Conservation (phyloP, 1,140 invertebrate genomes). For the Andrena cerasifolii region DNA sequence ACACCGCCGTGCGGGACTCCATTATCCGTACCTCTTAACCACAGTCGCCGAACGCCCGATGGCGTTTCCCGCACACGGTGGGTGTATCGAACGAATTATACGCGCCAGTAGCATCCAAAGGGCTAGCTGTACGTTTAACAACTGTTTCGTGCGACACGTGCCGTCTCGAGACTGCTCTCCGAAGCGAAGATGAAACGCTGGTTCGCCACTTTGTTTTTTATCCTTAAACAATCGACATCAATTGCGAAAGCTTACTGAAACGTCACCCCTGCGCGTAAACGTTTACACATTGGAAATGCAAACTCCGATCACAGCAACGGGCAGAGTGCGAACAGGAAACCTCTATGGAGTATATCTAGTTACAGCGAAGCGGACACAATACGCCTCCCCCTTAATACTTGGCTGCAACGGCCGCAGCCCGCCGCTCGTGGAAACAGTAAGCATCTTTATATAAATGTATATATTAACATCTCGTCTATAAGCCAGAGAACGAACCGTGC, state of each 20-base stretch:
- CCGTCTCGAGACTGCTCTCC: not conserved
- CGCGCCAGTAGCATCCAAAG: too few species aligned
- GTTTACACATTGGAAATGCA: constrained; percentile 30
- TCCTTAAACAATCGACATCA: not conserved
- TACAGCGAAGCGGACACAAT: constrained; percentile 23
- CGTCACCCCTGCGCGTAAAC: not conserved
- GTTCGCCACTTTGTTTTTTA: not conserved
- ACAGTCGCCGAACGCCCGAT: too few species aligned
- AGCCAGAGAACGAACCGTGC: constrained; percentile 24
- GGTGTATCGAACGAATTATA: not conserved
- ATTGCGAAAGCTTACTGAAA: not conserved
- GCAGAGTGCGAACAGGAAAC: constrained; percentile 6
- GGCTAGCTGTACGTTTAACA: too few species aligned
- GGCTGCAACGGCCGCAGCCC: constrained; percentile 26
- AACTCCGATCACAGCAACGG: constrained; percentile 40
- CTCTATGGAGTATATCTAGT: constrained; percentile 27
- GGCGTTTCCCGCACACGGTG: not conserved
- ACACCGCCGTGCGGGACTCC: too few species aligned
- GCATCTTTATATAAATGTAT: constrained; percentile 31
- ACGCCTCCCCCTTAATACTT: constrained; percentile 34
- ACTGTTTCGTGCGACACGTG: not conserved
- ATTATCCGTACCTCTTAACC: too few species aligned
- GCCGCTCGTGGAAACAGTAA: constrained; percentile 30
- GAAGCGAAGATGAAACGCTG: too few species aligned
- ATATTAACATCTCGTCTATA: constrained; percentile 38